These are phyloP conservation scores for Nyctereutes procyonoides DNA, from an alignment of 2,113 vertebrate genomes.

Conservation along the genomic window DNA sequence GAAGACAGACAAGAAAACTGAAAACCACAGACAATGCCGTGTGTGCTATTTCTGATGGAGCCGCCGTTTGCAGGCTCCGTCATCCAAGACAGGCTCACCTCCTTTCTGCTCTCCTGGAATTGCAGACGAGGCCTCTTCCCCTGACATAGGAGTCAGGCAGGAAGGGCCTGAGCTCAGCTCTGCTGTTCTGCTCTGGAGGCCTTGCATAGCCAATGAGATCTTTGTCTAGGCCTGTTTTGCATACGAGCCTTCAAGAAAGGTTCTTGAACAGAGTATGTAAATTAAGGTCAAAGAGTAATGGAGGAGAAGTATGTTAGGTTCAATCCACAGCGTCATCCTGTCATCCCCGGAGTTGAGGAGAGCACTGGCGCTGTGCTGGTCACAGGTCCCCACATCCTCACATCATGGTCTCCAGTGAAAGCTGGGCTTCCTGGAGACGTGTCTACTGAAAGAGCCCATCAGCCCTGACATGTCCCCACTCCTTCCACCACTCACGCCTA, in stretches of 20 bases:
- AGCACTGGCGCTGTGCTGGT: background rate
- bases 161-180: background rate
- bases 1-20: background rate
- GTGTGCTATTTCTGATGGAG: background rate
- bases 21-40: background rate
- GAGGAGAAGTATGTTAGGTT: background rate
- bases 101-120: background rate
- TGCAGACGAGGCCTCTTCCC: background rate
- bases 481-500: background rate
- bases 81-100: accelerated
- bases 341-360: background rate
- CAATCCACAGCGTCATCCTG: background rate
- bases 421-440: background rate
- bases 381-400: background rate
- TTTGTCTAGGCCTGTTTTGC: background rate
- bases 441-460: background rate
- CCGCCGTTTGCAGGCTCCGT: background rate
- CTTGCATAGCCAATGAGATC: no score
- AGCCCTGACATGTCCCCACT: background rate
- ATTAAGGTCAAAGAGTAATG: background rate
- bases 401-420: background rate
- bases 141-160: no score
- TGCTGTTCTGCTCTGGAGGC: background rate
- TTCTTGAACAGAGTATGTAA: background rate
- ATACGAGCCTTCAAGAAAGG: background rate